Evolutionary conservation across 2,888 invertebrate genomes (phyloP).

Genomic region (Plagodis pulveraria): DNA sequence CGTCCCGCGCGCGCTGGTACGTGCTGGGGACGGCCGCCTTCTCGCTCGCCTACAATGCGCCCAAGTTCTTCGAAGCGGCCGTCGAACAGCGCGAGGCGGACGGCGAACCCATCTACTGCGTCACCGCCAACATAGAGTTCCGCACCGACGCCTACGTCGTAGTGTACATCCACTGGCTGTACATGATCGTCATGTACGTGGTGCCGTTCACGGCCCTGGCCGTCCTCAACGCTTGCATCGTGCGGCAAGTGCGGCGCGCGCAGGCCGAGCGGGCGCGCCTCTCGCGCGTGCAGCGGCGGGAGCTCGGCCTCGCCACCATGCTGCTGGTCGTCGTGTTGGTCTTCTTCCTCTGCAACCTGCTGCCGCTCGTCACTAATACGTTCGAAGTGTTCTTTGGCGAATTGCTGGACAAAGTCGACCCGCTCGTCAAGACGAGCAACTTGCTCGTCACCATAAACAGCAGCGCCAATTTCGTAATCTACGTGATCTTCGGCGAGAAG

Average conservation of each 20-base stretch:
- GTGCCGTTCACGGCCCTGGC: constrained; percentile 95
- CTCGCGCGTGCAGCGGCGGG: constrained; percentile 95
- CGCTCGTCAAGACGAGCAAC: constrained; percentile 93
- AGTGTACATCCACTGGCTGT: constrained; percentile 97
- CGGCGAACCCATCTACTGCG: constrained; percentile 87
- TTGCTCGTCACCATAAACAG: constrained; percentile 98
- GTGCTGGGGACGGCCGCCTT: constrained; percentile 92
- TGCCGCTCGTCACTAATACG: constrained; percentile 94
- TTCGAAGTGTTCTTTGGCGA: constrained; percentile 90
- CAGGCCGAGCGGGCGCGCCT: constrained; percentile 95
- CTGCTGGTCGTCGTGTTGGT: constrained; percentile 96
- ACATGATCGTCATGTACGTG: constrained; percentile 96
- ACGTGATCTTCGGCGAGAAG: constrained; percentile 98
- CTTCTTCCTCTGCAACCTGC: constrained; percentile 96
- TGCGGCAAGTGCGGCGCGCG: constrained; percentile 94
- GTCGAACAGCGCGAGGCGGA: constrained; percentile 75
- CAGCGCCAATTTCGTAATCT: constrained; percentile 98
- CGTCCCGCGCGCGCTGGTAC: constrained; percentile 93
- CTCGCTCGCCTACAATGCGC: constrained; percentile 93
- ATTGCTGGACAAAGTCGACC: constrained; percentile 79
- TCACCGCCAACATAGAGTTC: constrained; percentile 88
- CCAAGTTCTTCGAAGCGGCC: constrained; percentile 90
- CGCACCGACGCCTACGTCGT: constrained; percentile 90
- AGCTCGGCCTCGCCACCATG: constrained; percentile 98
- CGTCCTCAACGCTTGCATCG: constrained; percentile 95